Base-by-base conservation (phyloP, 2,797 vertebrate species). In the Nannoperca obscura region DNA sequence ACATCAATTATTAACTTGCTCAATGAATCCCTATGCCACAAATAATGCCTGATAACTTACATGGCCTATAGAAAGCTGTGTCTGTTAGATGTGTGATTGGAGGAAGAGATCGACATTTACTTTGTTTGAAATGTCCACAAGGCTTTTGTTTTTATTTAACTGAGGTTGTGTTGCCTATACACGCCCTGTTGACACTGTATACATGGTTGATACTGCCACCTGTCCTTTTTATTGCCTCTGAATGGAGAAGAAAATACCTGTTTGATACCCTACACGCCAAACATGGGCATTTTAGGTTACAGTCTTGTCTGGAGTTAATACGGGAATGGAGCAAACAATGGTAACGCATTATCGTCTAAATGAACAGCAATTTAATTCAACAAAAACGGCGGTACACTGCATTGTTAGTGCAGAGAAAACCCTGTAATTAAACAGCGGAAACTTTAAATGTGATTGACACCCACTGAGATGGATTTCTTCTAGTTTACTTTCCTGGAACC, bases 111-210 rank as follows among this genome's bases (percentile, higher is more conserved):
- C 24, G 24, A 27, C 24, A 27, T 27, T 27, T 27, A 27, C 24
- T 81, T 69, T 95, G 94, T 96, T 95, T 94, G 75, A 87, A 90
- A 89, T 95, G 86, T 95, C 94, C 93, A 96, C 94, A 94, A 71
- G 84, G 77, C 86, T 85, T 78, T 63, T 95, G 94, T 95, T 95
- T 89, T 90, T 87, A 89, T 89, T 93, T 92, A 54, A 81, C 89
- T 11, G 15, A 68, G 46, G 61, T n/a, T 22, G 22, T 96, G 94
- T 96, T 96, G 92, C 89, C 82, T 95, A 96, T 89, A 95, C 95
- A 95, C 82, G 78, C 83, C 71, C 78, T 95, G 94, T 95, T 96
- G 93, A 95, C 88, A 95, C 88, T 95, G 84, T 93, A 94, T 86
- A 95, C 94, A 91, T 2, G 64, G 24, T 78, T 78, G 85, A 89